Conservation (phyloP, 2,888 invertebrate genomes). For the Melanostoma mellinum region DNA sequence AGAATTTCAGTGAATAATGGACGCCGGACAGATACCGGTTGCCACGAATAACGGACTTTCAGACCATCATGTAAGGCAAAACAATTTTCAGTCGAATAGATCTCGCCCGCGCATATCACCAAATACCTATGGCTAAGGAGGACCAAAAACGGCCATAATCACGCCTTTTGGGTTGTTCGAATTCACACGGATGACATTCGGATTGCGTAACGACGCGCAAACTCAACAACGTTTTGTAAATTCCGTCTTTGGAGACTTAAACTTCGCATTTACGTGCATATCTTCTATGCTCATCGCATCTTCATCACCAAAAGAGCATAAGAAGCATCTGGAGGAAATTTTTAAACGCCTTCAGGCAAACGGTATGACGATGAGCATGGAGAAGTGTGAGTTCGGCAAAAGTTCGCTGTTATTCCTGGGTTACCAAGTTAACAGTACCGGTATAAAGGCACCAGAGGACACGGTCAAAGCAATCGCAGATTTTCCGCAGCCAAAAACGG, state of each 20-base stretch:
- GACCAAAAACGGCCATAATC: constrained; percentile 72
- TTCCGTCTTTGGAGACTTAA: constrained; percentile 74
- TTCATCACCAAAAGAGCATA: constrained; percentile 8
- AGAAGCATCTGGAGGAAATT: constrained; percentile 15
- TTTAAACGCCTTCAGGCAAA: background rate
- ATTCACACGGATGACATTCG: constrained; percentile 75
- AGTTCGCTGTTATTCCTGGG: background rate
- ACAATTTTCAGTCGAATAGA: background rate
- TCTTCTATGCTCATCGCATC: constrained; percentile 40
- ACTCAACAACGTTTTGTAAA: constrained; percentile 44
- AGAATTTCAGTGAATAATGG: no score
- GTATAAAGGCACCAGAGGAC: constrained; percentile 19
- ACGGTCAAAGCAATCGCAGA: constrained; percentile 10
- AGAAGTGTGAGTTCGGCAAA: no score
- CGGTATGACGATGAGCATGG: no score
- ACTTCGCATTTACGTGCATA: constrained; percentile 58
- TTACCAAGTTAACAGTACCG: background rate
- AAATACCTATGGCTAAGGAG: constrained; percentile 28
- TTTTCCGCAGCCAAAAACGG: constrained; percentile 18
- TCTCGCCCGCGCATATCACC: constrained; percentile 36
- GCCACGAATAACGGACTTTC: background rate
- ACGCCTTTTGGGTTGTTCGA: no score
- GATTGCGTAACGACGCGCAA: constrained; percentile 76
- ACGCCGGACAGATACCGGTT: constrained; percentile 14
- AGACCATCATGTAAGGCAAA: background rate